These are phyloP conservation scores for Endotricha flammealis DNA, from an alignment of 2,888 invertebrate genomes.

Conservation along the genomic window DNA sequence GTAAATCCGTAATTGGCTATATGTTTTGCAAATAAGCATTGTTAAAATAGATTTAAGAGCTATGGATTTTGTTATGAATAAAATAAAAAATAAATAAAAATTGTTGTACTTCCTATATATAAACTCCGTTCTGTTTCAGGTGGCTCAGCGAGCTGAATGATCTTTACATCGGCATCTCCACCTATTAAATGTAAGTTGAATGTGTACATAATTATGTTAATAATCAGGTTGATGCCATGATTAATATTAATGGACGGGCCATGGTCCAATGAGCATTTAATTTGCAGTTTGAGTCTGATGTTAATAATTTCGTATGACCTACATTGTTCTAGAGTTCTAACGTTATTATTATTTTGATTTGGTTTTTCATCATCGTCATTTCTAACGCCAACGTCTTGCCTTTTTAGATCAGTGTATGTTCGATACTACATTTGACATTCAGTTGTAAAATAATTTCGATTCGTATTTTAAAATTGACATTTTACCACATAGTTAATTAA, in stretches of 20 bases:
- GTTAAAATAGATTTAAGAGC: too few species aligned
- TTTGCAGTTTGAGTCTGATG: background rate
- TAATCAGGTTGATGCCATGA: background rate
- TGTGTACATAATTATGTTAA: background rate
- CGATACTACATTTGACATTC: too few species aligned
- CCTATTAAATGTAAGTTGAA: constrained; percentile 64
- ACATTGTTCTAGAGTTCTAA: background rate
- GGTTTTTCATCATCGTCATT: too few species aligned
- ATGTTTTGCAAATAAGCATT: too few species aligned
- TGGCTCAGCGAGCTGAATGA: constrained; percentile 64
- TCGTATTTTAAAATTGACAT: too few species aligned
- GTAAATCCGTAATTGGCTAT: too few species aligned
- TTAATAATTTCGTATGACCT: background rate
- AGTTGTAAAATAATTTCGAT: too few species aligned
- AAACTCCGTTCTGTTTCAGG: constrained; percentile 52
- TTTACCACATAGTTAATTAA: too few species aligned
- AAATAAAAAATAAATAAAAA: constrained; percentile 35
- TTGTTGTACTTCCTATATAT: constrained; percentile 1
- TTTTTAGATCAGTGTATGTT: too few species aligned
- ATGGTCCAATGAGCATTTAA: background rate
- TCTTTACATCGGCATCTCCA: constrained; percentile 55
- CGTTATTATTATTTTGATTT: too few species aligned
- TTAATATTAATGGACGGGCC: background rate
- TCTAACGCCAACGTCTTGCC: too few species aligned
- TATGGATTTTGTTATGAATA: too few species aligned